A percentile compares a stretch with the other conserved stretches of the same genome.
phyloP scores from a whole-genome alignment of 2,113 vertebrate genomes.

The Hiodon tergisus region DNA sequence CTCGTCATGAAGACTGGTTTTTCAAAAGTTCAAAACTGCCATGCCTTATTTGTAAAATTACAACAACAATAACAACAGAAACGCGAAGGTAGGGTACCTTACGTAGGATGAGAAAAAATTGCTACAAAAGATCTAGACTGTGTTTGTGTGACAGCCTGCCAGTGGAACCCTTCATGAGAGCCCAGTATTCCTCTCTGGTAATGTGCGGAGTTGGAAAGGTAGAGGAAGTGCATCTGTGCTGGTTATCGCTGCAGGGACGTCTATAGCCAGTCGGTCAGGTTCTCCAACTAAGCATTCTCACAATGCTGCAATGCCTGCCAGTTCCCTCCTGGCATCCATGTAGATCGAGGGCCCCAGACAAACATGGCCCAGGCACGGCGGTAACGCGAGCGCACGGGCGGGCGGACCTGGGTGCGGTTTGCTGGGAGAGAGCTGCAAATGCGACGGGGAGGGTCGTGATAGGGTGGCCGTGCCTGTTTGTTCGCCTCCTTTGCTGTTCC shows the following conservation, averaged over 20 bases:
- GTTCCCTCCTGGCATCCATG: slow-evolving; percentile 45
- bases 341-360: slow-evolving; percentile 49
- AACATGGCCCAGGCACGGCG: slow-evolving; percentile 32
- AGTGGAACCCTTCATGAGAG: not conserved
- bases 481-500: too few relatives aligned
- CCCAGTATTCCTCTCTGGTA: not conserved
- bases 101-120: too few relatives aligned
- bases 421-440: not conserved
- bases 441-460: too few relatives aligned
- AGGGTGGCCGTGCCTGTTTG: too few relatives aligned
- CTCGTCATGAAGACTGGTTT: not conserved
- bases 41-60: too few relatives aligned
- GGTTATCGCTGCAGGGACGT: slow-evolving; percentile 37
- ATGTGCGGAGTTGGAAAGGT: not conserved
- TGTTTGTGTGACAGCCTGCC: slow-evolving; percentile 5
- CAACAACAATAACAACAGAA: too few relatives aligned
- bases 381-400: not conserved
- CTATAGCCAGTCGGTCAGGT: slow-evolving; percentile 61
- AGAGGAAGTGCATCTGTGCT: not conserved
- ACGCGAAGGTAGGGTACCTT: too few relatives aligned
- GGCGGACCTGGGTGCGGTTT: not conserved
- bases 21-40: not conserved
- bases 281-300: slow-evolving; percentile 56
- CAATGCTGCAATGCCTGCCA: slow-evolving; percentile 37
- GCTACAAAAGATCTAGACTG: not conserved